Evolutionary conservation across 2,797 vertebrate species (phyloP), one percentile per base, ranked within the genome.

Genomic region (Acipenser ruthenus): DNA sequence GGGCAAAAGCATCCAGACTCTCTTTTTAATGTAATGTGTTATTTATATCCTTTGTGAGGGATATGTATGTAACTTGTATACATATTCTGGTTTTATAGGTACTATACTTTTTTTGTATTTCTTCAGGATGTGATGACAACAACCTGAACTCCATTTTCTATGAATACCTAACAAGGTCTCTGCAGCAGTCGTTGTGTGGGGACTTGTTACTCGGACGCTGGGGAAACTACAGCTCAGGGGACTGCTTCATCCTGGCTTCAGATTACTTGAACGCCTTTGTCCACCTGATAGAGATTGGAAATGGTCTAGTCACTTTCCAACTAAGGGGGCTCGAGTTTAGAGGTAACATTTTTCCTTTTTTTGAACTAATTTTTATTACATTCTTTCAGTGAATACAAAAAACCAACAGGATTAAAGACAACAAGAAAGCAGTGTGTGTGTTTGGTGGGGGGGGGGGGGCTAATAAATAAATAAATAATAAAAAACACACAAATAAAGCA

Each of bases 91-190:
- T 4, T 37, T 37, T 37, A 37, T 37, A 37, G 1, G 37, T 37
- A 37, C 37, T 37, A 37, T 37, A 37, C 5, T 50, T 9, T 64
- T 51, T 11, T 47, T 55, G 9, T 10, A n/a, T 55, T 75, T 1
- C 72, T 78, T 6, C 73, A 98, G 96, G 95, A 49, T 92, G 86
- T 23, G 93, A 98, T 48, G 94, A 95, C 70, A 95, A 95, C 87
- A 97, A 96, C 81, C 89, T 95, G n/a, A 98, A 98, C 81, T 94
- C 96, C 70, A 94, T 98, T 79, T 98, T 98, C 75, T 98, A 98
- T 3, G 96, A 98, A 83, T 95, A 97, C 79, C 80, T 98, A 85
- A 96, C 95, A 0, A 90, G 93, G 75, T 94, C 95, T 1, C 88
- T 98, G 69, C 96, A 98, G 86, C 89, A 94, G 63, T 93, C 92